Percentiles rank a stretch among this genome's conserved stretches.
phyloP scores from a whole-genome alignment of 1,140 invertebrate genomes.

The Polyergus mexicanus region DNA sequence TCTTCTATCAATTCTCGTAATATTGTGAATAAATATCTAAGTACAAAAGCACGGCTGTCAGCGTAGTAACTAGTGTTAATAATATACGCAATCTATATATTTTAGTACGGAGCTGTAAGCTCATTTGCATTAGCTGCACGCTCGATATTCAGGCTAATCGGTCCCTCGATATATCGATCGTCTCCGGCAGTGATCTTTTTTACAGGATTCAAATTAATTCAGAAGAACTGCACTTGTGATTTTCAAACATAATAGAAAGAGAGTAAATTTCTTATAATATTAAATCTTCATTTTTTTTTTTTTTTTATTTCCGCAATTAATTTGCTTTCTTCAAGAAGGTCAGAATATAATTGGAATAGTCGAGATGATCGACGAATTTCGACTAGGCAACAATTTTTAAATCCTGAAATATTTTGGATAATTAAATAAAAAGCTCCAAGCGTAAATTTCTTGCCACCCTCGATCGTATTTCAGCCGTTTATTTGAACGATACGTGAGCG shows the following conservation, averaged over 20 bases:
- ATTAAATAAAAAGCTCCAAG: conserved; percentile 4
- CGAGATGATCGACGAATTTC: background rate
- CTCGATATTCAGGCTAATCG: conserved; percentile 22
- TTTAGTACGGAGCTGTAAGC: conserved; percentile 41
- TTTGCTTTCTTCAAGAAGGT: background rate
- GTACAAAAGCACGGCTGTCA: conserved; percentile 80
- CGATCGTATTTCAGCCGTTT: conserved; percentile 76
- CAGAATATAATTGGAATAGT: background rate
- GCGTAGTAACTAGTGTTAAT: conserved; percentile 64
- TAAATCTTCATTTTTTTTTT: background rate
- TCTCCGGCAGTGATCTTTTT: background rate
- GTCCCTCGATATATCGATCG: conserved; percentile 11
- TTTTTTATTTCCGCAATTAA: background rate
- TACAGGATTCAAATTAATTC: background rate
- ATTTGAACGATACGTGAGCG: conserved; percentile 75
- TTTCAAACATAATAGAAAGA: no score
- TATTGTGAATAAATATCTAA: conserved; percentile 83
- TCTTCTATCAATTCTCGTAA: conserved; percentile 46
- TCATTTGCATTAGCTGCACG: conserved; percentile 26
- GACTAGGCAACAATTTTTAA: background rate
- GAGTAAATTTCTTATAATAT: no score
- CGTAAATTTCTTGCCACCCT: conserved; percentile 42
- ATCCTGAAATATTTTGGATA: conserved; percentile 25
- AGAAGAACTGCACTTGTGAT: no score
- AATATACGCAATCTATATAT: conserved; percentile 54